A percentile compares a stretch with the other conserved stretches of the same genome.
Conservation (phyloP, 2,113 vertebrate species). For the Gadus chalcogrammus region DNA sequence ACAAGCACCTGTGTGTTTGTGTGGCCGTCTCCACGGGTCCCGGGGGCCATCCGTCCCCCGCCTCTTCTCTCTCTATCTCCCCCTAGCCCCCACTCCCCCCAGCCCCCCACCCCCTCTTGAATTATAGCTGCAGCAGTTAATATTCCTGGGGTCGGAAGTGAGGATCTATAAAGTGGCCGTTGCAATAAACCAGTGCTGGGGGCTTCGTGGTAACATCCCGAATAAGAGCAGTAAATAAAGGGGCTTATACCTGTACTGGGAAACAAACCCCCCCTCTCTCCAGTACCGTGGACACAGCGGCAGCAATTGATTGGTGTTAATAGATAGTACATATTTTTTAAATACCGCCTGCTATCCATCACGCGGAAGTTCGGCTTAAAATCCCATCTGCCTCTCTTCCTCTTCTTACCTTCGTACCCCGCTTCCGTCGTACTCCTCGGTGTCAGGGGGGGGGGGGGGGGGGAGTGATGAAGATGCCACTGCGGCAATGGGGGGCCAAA, state of each 20-base stretch:
- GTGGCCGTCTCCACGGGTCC: conserved; percentile 51
- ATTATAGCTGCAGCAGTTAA: conserved; percentile 63
- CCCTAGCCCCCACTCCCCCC: conserved; percentile 8
- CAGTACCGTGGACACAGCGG: conserved; percentile 75
- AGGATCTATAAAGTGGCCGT: conserved; percentile 60
- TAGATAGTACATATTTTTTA: conserved; percentile 89
- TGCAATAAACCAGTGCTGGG: conserved; percentile 53
- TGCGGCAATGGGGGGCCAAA: conserved; percentile 33
- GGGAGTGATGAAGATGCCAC: conserved; percentile 82
- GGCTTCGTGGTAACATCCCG: conserved; percentile 52
- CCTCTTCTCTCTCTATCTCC: conserved; percentile 32
- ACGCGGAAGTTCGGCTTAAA: conserved; percentile 81
- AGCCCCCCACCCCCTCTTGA: conserved; percentile 46
- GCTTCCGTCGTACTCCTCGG: conserved; percentile 34
- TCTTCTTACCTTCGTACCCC: conserved; percentile 24
- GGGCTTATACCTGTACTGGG: conserved; percentile 86
- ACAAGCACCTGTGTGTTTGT: conserved; percentile 63
- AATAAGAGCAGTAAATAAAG: conserved; percentile 82
- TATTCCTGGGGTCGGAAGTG: conserved; percentile 51
- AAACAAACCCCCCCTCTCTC: conserved; percentile 53
- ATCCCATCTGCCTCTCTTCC: conserved; percentile 60
- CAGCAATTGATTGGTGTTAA: conserved; percentile 87
- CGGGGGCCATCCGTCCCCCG: conserved; percentile 33
- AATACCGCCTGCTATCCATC: conserved; percentile 95
- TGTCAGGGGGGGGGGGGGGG: conserved; percentile 48